Evolutionary conservation across 2,113 vertebrate genomes (phyloP).

Genomic region (Gymnocephalus cernua): DNA sequence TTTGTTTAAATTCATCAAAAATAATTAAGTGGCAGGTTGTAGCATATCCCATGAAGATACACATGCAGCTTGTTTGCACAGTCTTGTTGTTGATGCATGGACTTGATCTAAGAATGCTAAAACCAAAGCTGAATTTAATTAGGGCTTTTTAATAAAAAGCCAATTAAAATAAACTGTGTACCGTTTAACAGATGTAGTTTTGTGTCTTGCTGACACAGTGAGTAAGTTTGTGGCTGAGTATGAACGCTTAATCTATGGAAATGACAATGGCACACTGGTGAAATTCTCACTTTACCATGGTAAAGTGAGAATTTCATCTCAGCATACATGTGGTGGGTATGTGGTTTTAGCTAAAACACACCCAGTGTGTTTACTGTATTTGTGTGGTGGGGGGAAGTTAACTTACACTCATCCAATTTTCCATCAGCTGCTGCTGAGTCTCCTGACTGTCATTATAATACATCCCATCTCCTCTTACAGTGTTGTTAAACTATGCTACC

Average conservation of each 20-base stretch:
- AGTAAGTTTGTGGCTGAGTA: background rate
- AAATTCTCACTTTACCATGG: no score
- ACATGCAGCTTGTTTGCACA: slow-evolving; percentile 25
- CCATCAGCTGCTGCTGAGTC: slow-evolving; percentile 67
- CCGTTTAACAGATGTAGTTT: background rate
- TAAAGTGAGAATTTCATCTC: background rate
- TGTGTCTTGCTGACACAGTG: background rate
- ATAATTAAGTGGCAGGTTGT: background rate
- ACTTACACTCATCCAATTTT: slow-evolving; percentile 59
- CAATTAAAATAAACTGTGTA: background rate
- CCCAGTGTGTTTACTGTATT: slow-evolving; percentile 18
- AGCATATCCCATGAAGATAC: background rate
- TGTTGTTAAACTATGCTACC: slow-evolving; percentile 11
- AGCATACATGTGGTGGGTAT: background rate
- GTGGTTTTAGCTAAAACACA: slow-evolving; percentile 25
- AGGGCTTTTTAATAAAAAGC: background rate
- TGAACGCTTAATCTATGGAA: background rate
- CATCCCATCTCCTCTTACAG: slow-evolving; percentile 61
- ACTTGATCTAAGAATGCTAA: background rate
- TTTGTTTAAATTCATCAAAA: no score
- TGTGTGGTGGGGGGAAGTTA: slow-evolving; percentile 32
- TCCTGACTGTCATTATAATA: slow-evolving; percentile 59
- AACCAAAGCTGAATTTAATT: slow-evolving; percentile 10
- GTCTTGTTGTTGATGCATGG: background rate
- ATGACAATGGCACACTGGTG: background rate